Evolutionary conservation across 1,140 invertebrate genomes (phyloP).

Genomic region (Magallana angulata): DNA sequence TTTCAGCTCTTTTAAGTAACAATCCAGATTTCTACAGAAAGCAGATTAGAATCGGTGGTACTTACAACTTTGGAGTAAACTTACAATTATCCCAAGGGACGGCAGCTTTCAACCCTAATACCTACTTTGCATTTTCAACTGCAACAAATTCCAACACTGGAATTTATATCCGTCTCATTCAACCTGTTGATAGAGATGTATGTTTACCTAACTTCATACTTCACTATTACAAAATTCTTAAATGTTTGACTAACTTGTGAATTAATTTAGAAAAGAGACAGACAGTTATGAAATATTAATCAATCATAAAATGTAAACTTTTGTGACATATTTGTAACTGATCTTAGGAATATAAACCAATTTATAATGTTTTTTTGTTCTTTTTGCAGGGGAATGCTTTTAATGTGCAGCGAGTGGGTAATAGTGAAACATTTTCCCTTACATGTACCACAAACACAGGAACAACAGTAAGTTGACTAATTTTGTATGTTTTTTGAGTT

Average conservation of each 20-base stretch:
- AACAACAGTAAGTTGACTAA: neutral
- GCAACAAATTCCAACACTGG: neutral
- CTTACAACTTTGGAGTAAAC: neutral
- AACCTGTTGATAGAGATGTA: conserved; percentile 40
- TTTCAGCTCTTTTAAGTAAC: conserved; percentile 27
- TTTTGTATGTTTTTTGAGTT: too few relatives aligned
- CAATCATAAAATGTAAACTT: too few relatives aligned
- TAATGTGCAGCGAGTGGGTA: neutral
- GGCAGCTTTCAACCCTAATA: conserved; percentile 29
- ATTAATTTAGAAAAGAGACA: too few relatives aligned
- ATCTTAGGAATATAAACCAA: too few relatives aligned
- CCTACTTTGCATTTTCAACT: conserved; percentile 27
- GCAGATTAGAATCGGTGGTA: conserved; percentile 25
- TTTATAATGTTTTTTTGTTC: neutral
- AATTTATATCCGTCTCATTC: conserved; percentile 32
- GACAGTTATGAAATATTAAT: too few relatives aligned
- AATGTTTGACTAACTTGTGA: too few relatives aligned
- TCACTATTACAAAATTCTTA: too few relatives aligned
- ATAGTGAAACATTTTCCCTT: neutral
- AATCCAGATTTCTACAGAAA: conserved; percentile 31
- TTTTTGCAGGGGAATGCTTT: conserved; percentile 28
- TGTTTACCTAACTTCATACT: neutral
- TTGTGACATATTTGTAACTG: too few relatives aligned
- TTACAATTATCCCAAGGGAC: conserved; percentile 15
- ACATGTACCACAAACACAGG: conserved; percentile 14